Conservation (phyloP, 2,113 vertebrate species). For the Tupaia tana region DNA sequence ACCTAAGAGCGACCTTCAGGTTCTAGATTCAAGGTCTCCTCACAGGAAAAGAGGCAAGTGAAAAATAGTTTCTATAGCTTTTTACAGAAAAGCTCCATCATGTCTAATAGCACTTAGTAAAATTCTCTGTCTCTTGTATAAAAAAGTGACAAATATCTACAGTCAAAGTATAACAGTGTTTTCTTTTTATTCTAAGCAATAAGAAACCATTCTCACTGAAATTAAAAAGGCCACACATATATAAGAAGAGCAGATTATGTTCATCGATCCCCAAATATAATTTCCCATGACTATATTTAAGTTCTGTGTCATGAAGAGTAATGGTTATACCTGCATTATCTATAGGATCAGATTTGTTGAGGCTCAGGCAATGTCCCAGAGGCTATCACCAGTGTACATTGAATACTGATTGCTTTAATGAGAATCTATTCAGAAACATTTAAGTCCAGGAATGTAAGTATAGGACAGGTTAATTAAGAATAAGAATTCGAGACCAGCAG, state of each 20-base stretch:
- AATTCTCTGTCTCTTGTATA: neutral
- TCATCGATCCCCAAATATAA: neutral
- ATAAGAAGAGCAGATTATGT: constrained; percentile 15
- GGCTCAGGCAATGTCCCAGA: neutral
- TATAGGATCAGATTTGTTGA: neutral
- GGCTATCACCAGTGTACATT: neutral
- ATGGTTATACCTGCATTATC: neutral
- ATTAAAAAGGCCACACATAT: neutral
- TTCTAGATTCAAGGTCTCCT: constrained; percentile 35
- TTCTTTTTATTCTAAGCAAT: constrained; percentile 21
- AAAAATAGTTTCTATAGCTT: neutral
- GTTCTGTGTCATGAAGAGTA: neutral
- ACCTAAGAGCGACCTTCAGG: constrained; percentile 23
- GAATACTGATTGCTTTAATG: constrained; percentile 2
- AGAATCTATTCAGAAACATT: constrained; percentile 38
- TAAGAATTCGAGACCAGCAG: neutral
- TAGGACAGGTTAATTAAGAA: constrained; percentile 10
- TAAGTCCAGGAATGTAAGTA: neutral
- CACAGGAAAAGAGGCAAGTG: constrained; percentile 7
- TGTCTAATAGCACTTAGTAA: neutral
- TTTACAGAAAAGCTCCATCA: neutral
- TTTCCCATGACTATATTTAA: neutral
- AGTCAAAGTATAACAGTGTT: neutral
- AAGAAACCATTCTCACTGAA: neutral
- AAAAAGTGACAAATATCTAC: neutral